Percentiles rank a stretch among this genome's conserved stretches.
Conservation (phyloP, 37 sponge, comb jelly and placozoan genomes). For the Hormiphora californensis region DNA sequence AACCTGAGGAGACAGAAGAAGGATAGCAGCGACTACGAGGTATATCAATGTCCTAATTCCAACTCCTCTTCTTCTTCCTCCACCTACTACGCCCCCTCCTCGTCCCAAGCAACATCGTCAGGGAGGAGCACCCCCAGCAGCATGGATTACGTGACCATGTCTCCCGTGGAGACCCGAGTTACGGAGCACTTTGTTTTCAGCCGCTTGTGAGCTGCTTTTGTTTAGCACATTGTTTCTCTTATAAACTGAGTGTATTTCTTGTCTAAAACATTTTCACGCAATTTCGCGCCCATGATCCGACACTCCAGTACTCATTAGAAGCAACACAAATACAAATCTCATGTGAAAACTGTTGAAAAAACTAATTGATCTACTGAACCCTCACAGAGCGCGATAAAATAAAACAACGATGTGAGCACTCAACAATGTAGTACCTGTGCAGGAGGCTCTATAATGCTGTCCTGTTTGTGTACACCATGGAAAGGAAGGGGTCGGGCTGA, state of each 20-base stretch:
- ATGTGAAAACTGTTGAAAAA: background rate
- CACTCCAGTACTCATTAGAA: background rate
- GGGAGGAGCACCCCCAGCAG: no score
- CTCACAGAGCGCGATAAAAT: no score
- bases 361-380: background rate
- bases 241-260: no score
- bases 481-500: constrained; percentile 2
- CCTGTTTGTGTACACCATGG: constrained; percentile 51
- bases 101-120: no score
- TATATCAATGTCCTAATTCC: background rate
- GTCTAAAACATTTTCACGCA: no score
- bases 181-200: background rate
- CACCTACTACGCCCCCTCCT: no score
- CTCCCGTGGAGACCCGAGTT: background rate
- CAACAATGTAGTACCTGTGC: background rate
- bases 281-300: background rate
- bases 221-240: no score
- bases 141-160: no score
- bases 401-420: background rate
- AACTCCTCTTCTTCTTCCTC: no score
- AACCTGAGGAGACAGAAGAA: background rate
- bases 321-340: background rate
- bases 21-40: background rate
- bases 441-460: constrained; percentile 44
- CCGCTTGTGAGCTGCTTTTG: background rate